Base-by-base conservation (phyloP, 2,113 vertebrate genomes). In the Oceanites oceanicus region DNA sequence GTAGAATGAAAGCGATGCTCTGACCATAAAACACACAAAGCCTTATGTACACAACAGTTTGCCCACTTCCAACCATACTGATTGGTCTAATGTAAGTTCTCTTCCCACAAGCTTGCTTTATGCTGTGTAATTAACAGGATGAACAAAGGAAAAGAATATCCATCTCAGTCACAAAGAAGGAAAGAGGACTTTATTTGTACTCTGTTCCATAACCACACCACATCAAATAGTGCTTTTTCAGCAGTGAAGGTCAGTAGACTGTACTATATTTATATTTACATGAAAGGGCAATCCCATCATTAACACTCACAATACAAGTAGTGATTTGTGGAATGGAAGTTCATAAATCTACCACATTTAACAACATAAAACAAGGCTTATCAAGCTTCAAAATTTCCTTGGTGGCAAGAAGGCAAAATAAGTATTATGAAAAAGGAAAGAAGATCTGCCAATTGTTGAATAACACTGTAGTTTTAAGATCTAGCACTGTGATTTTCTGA, bases 301-400 rank as follows among this genome's bases (percentile, higher is more conserved):
- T 95, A 96, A 89, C 93, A 96, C 80, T 81, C 92, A 74, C 7
- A 87, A 94, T 71, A 94, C 86, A 95, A 95, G 52, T 44, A 96
- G 84, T 75, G 62, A 92, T 95, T 94, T 95, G 44, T 30, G 73
- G 79, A 87, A 84, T 71, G 32, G 36, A 81, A 95, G 38, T 72
- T 89, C 86, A 56, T 78, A 95, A 89, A 84, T 78, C 30, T 52
- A 96, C 77, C 89, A 89, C 81, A 85, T 75, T 85, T 72, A 95
- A 89, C 55, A 84, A 84, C 42, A 88, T 59, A 74, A 95, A 95
- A 50, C 56, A 84, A 80, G 55, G 38, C n/a, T 71, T 63, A 81
- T 3, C 2, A 2, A 92, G 61, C 56, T 95, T 81, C 56, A 88
- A 63, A 84, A 74, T 44, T 59, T 77, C 30, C 23, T 77, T 84